These are phyloP conservation scores for Eristalis tenax DNA, from an alignment of 2,888 invertebrate genomes.

Conservation along the genomic window DNA sequence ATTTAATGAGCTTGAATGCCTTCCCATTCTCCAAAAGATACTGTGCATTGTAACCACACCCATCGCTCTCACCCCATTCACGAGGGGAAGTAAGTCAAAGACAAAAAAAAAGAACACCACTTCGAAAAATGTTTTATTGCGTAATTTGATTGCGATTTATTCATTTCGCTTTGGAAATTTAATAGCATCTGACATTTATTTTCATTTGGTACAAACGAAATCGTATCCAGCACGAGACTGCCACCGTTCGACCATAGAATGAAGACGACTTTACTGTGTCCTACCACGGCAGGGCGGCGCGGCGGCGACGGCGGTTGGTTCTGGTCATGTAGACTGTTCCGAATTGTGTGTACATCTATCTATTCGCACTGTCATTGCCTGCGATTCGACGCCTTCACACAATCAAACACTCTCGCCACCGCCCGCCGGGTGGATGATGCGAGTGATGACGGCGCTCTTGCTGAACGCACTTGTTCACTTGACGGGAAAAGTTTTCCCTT, in stretches of 20 bases:
- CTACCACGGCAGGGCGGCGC: not conserved
- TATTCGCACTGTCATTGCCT: not conserved
- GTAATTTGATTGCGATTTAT: conserved; percentile 71
- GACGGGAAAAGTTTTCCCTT: conserved; percentile 45
- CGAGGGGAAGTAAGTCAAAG: not conserved
- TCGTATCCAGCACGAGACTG: conserved; percentile 46
- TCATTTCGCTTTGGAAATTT: conserved; percentile 71
- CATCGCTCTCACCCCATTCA: not conserved
- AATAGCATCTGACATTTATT: conserved; percentile 71
- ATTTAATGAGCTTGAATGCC: conserved; percentile 61
- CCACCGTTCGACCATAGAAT: not conserved
- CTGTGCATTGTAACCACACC: not conserved
- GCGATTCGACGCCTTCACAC: not conserved
- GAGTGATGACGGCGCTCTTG: not conserved
- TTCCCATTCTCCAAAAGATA: conserved; percentile 18
- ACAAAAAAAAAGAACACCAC: conserved; percentile 26
- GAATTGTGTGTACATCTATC: not conserved
- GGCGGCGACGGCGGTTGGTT: not conserved
- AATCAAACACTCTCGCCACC: not conserved
- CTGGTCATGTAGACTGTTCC: not conserved
- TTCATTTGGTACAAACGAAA: conserved; percentile 70
- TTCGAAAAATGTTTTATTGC: conserved; percentile 67
- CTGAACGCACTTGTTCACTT: conserved; percentile 57
- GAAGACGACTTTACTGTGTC: not conserved
- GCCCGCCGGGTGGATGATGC: not conserved